Base-by-base conservation (phyloP, 2,113 vertebrate species). In the Lycocorax pyrrhopterus region DNA sequence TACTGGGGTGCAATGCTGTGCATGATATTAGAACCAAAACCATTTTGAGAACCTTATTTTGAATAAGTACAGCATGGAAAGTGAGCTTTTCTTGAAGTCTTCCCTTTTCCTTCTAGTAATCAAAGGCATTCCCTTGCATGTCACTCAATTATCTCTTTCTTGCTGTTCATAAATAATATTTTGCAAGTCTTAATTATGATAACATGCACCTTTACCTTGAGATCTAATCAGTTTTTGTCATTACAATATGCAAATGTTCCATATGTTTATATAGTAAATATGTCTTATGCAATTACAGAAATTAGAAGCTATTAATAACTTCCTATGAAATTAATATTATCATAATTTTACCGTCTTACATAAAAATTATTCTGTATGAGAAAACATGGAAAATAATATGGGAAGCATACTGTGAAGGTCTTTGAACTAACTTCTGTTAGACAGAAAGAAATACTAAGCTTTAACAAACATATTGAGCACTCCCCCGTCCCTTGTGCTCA, bases 1-100 rank as follows among this genome's bases (percentile, higher is more conserved):
- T 49, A 3, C 25, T 8, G 15, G 7, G 16, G 9, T 35, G 56
- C 23, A 37, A 13, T 15, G 26, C 33, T 56, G 10, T 0, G 0
- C 8, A 2, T 21, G 14, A 25, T 16, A 27, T 10, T 29, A 76
- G 58, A 66, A 32, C 29, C 8, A 4, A 68, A 73, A 64, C 5
- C 19, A n/a, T 7, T 60, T 13, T 51, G 39, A 81, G 32, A 67
- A 27, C 21, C 12, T 77, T 33, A 15, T 13, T 62, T 53, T 52
- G 43, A 84, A 43, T 7, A 47, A 33, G 10, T 16, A 37, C 37
- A 30, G 37, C n/a, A 41, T 9, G 46, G 32, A 33, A 56, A 78
- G 16, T 12, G 25, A 78, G 15, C 33, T 78, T 60, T 60, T 22
- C 69, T 81, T n/a, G 4, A 51, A 75, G 30, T 29, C n/a, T 35